Percentiles rank a stretch among this genome's conserved stretches.
phyloP scores from a whole-genome alignment of 2,888 invertebrate genomes.

The Phaonia tiefii region DNA sequence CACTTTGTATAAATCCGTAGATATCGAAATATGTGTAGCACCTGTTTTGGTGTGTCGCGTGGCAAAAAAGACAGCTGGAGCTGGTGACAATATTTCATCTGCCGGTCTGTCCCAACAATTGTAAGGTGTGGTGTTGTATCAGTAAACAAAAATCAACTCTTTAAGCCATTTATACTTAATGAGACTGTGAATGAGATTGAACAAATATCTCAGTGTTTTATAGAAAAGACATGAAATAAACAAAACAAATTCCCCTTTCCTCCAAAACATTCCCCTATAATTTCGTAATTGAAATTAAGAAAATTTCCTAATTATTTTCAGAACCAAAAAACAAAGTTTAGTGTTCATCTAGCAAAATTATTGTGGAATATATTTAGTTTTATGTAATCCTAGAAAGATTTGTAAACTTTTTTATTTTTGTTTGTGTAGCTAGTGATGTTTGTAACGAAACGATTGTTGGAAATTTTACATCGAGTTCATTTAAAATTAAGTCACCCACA shows the following conservation, averaged over 20 bases:
- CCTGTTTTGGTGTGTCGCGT: conserved; percentile 92
- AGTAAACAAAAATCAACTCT: conserved; percentile 1
- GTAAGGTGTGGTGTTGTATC: conserved; percentile 50
- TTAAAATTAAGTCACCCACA: conserved; percentile 11
- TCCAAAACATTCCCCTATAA: conserved; percentile 31
- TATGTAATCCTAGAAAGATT: conserved; percentile 37
- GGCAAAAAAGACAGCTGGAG: conserved; percentile 91
- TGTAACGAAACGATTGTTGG: conserved; percentile 58
- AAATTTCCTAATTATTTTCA: conserved; percentile 37
- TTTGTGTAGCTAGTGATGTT: conserved; percentile 62
- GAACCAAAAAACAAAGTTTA: conserved; percentile 12
- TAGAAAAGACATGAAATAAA: conserved; percentile 22
- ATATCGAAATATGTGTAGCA: conserved; percentile 87
- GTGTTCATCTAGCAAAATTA: conserved; percentile 47
- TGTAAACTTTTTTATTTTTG: conserved; percentile 53
- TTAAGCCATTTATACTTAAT: conserved; percentile 59
- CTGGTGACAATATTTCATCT: conserved; percentile 94
- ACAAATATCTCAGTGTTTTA: conserved; percentile 38
- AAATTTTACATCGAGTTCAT: conserved; percentile 34
- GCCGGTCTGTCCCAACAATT: conserved; percentile 90
- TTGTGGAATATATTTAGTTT: conserved; percentile 42
- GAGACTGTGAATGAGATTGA: conserved; percentile 50
- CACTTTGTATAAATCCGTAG: conserved; percentile 66
- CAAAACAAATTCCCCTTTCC: neutral
- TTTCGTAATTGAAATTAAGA: neutral